A percentile compares a stretch with the other conserved stretches of the same genome.
Conservation (phyloP, 2,888 invertebrate genomes). For the Drosophila affinis region DNA sequence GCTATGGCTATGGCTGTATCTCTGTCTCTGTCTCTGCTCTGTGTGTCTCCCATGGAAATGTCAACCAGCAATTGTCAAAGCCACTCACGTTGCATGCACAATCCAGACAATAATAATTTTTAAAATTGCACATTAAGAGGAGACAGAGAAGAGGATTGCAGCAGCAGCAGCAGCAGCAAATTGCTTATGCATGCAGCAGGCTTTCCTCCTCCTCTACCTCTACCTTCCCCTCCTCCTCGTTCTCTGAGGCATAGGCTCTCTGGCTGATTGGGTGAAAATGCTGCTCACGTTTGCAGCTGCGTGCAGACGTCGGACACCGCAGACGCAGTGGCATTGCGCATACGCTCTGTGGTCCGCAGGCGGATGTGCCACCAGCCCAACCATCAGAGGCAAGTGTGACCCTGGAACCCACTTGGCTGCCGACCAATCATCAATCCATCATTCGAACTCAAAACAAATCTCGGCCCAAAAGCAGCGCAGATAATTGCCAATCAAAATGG, state of each 20-base stretch:
- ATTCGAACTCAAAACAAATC: conserved; percentile 4
- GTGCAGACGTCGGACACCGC: conserved; percentile 54
- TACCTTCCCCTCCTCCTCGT: background rate
- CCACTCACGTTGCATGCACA: conserved; percentile 66
- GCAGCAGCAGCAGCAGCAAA: conserved; percentile 51
- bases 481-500: conserved; percentile 53
- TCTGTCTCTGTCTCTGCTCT: no score
- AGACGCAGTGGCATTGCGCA: conserved; percentile 51
- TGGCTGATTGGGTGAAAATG: conserved; percentile 62
- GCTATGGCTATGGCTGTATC: background rate
- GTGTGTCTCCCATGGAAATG: conserved; percentile 52
- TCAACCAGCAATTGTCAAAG: conserved; percentile 67
- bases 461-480: conserved; percentile 43
- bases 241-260: conserved; percentile 9
- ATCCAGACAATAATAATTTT: conserved; percentile 62
- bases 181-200: conserved; percentile 71
- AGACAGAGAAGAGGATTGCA: conserved; percentile 10
- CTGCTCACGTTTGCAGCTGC: conserved; percentile 68
- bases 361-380: conserved; percentile 40
- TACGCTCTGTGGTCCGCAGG: conserved; percentile 29
- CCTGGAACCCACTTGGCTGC: conserved; percentile 63
- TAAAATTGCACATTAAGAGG: conserved; percentile 42
- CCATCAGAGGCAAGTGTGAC: conserved; percentile 29
- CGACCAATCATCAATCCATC: conserved; percentile 54
- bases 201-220: background rate